Evolutionary conservation across 2,888 invertebrate species (phyloP).

Genomic region (Ochropleura plecta): DNA sequence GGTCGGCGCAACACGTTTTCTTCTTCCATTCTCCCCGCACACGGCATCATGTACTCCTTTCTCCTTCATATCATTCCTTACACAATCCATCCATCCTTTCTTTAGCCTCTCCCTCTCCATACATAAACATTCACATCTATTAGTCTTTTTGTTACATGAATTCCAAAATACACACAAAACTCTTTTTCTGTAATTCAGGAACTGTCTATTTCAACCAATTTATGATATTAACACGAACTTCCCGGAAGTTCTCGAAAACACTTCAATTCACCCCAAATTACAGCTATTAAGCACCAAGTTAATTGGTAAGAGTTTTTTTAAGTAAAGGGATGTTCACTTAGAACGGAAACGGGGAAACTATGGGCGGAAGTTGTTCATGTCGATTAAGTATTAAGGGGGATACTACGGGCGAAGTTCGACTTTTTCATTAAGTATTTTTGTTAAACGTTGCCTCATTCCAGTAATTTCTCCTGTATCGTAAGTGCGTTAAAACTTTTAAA

Average conservation of each 20-base stretch:
- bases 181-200: neutral
- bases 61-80: no score
- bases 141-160: no score
- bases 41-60: no score
- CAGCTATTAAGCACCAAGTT: conserved; percentile 29
- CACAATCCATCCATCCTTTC: no score
- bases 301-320: conserved; percentile 34
- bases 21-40: no score
- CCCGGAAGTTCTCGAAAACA: conserved; percentile 9
- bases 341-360: conserved; percentile 33
- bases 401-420: neutral
- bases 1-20: no score
- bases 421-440: neutral
- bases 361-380: neutral
- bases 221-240: neutral
- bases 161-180: no score
- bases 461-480: no score
- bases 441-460: no score
- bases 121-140: no score
- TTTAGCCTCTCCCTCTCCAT: no score
- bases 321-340: conserved; percentile 17
- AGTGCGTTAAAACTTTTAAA: no score
- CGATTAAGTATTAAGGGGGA: neutral
- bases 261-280: conserved; percentile 27
- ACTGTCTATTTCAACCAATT: neutral